A percentile compares a stretch with the other conserved stretches of the same genome.
Conservation (phyloP, 2,888 invertebrate species). For the Dilophus febrilis region DNA sequence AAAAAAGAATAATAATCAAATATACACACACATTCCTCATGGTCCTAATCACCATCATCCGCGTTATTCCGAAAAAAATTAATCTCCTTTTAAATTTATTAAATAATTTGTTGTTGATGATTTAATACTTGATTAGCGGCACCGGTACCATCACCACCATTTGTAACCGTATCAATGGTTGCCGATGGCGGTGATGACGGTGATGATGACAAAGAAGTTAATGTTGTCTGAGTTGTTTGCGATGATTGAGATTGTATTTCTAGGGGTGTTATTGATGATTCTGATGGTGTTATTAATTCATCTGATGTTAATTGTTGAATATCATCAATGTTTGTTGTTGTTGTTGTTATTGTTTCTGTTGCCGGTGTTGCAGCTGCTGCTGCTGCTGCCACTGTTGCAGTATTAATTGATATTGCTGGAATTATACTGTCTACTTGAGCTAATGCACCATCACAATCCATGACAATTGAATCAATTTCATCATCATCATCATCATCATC, state of each 20-base stretch:
- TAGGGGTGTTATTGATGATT: too few relatives aligned
- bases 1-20: too few relatives aligned
- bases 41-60: too few relatives aligned
- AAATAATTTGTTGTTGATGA: too few relatives aligned
- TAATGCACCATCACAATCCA: not conserved
- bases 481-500: conserved; percentile 6
- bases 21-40: too few relatives aligned
- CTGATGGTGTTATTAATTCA: not conserved
- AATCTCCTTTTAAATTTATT: too few relatives aligned
- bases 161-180: not conserved
- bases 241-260: not conserved
- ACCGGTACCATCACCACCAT: too few relatives aligned
- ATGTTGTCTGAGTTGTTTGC: not conserved
- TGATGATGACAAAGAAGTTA: too few relatives aligned
- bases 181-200: too few relatives aligned
- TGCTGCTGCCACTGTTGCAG: conserved; percentile 11
- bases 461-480: conserved; percentile 1
- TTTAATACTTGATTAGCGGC: too few relatives aligned
- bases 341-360: conserved; percentile 14
- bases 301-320: conserved; percentile 21
- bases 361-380: not conserved
- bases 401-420: conserved; percentile 12
- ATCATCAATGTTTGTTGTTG: conserved; percentile 7
- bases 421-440: conserved; percentile 2
- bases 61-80: too few relatives aligned